phyloP scores from a whole-genome alignment of 2,888 invertebrate genomes.

The Mactromeris polynyma region DNA sequence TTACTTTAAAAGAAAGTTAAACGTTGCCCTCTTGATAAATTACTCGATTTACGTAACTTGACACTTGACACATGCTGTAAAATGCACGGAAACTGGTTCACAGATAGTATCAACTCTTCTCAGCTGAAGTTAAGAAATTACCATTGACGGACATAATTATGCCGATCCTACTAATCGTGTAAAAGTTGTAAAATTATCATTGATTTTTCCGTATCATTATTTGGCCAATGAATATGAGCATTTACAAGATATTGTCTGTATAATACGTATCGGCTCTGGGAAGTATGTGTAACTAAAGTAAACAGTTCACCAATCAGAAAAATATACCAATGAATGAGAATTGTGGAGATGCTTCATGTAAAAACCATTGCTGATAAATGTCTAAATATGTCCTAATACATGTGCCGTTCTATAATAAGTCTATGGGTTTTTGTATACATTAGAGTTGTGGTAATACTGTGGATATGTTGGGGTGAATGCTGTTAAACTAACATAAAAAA shows the following conservation, averaged over 20 bases:
- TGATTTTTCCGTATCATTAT: background rate
- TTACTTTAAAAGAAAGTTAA: conserved; percentile 18
- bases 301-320: background rate
- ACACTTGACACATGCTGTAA: conserved; percentile 10
- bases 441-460: no score
- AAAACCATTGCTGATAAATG: no score
- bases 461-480: no score
- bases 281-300: background rate
- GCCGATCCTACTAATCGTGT: background rate
- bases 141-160: background rate
- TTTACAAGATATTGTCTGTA: background rate
- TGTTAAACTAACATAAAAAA: no score
- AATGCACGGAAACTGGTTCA: conserved; percentile 8
- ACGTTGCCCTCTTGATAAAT: conserved; percentile 6
- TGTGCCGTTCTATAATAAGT: no score
- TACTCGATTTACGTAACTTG: background rate
- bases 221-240: background rate
- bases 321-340: background rate
- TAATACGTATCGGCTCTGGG: background rate
- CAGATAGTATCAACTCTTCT: background rate
- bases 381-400: no score
- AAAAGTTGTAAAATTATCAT: background rate
- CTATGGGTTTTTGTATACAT: no score
- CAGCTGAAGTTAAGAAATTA: background rate
- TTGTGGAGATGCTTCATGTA: no score